Base-by-base conservation (phyloP, 2,113 vertebrate genomes). In the Pomatostomus ruficeps region DNA sequence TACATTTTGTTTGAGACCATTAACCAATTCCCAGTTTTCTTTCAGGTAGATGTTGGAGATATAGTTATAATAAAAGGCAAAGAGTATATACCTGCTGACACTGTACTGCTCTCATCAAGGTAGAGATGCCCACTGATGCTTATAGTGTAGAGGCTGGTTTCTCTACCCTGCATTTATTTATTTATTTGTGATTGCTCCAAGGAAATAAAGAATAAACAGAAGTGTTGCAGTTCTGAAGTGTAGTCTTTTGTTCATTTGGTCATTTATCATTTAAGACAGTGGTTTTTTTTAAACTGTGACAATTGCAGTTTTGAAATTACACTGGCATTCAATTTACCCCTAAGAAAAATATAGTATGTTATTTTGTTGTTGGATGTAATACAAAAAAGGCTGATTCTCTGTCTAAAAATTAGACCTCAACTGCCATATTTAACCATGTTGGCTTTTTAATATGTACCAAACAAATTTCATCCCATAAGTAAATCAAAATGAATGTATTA, bases 11-110 rank as follows among this genome's bases (percentile, higher is more conserved):
- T 97, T 95, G 97, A 98, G 93, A 96, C 93, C 94, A 97, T 98
- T 98, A 98, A 98, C 98, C 98, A 93, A 98, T 99, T 98, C 99
- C 98, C 96, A 98, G 98, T 99, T 98, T 99, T 98, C 98, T 98
- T 99, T 98, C 99, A 99, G 99, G 98, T 99, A 98, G 98, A 98
- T 98, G 98, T 99, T 98, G 99, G 99, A 98, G 99, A 99, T 98
- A 98, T 99, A 99, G 97, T 99, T 99, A 99, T 98, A 99, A 98
- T 99, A 98, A 99, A 99, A 98, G 98, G 98, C 98, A 98, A 98
- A 98, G 99, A 99, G 98, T 99, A 98, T 97, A 98, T 99, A 98
- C 99, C 99, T 97, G 99, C 99, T 98, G 99, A 99, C 98, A 98
- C 98, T 98, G 98, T 99, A 98, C 98, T 99, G 98, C 99, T 99